These are phyloP conservation scores for Liopterus haemorrhoidalis DNA, from an alignment of 2,888 invertebrate species.

Conservation along the genomic window DNA sequence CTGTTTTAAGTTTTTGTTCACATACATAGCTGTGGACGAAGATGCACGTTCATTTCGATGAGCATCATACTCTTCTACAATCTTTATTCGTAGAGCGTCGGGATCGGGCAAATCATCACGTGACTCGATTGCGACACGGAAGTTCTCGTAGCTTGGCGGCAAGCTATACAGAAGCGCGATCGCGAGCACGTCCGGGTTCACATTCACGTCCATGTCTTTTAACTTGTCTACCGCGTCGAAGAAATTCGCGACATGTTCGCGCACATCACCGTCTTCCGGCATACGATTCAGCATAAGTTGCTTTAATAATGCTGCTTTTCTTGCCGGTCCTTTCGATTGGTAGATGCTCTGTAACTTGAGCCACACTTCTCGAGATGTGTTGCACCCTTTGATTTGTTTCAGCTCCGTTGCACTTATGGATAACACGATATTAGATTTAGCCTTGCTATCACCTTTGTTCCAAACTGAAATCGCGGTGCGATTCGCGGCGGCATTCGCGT, in stretches of 20 bases:
- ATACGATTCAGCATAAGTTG: conserved; percentile 35
- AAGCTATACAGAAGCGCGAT: conserved; percentile 37
- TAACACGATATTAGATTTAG: conserved; percentile 3
- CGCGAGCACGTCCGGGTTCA: conserved; percentile 26
- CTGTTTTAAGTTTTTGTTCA: conserved; percentile 4
- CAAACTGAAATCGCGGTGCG: not conserved
- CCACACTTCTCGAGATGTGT: conserved; percentile 36
- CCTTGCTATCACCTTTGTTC: not conserved
- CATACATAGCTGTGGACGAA: conserved; percentile 3
- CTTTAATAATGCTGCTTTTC: conserved; percentile 39
- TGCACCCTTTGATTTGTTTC: conserved; percentile 31
- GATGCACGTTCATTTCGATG: conserved; percentile 11
- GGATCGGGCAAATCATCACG: conserved; percentile 34
- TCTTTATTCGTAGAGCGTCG: conserved; percentile 32
- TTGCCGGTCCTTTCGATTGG: conserved; percentile 37
- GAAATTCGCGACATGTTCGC: conserved; percentile 37
- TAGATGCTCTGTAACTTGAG: conserved; percentile 34
- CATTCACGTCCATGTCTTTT: conserved; percentile 33
- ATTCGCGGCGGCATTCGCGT: too few relatives aligned
- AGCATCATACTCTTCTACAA: conserved; percentile 32
- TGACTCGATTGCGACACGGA: conserved; percentile 37
- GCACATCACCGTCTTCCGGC: conserved; percentile 32
- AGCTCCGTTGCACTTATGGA: conserved; percentile 27
- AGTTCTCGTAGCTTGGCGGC: conserved; percentile 35
- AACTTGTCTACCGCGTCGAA: conserved; percentile 38